Base-by-base conservation (phyloP, 2,888 invertebrate genomes). In the Sphinx pinastri region DNA sequence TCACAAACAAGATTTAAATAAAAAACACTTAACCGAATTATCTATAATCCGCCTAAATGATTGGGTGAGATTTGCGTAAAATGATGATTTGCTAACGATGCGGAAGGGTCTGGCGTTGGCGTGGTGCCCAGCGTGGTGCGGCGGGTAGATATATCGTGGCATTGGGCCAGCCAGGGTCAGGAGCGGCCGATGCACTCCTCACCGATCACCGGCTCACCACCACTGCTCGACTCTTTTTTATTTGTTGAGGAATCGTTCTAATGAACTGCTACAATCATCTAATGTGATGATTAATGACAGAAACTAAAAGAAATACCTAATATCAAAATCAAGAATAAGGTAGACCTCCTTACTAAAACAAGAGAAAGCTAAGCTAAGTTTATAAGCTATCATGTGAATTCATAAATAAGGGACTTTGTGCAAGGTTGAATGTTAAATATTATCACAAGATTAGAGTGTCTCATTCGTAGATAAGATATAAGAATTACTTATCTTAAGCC, bases 111-210 rank as follows among this genome's bases (percentile, higher is more conserved):
- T 72, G 79, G 77, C 76, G 75, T 88, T 92, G 93, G 93, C 92
- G 76, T 75, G 59, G 68, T 91, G 93, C 92, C 91, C 85, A 81
- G 77, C 81, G 82, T 75, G 73, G 58, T 74, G 73, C 78, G 77
- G 81, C 59, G 82, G 81, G 63, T 19, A 63, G 84, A 88, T 87
- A 84, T 82, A 87, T 83, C 84, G 91, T 93, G 93, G 93, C 93
- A 93, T 92, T 92, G 93, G 89, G 90, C 93, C 92, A 92, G 92
- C 90, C 93, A 93, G 89, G 93, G 93, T 94, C 93, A 93, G 89
- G 93, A 92, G 92, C 93, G 93, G 90, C 71, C 93, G 88, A 91
- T 92, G 93, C 90, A 85, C 93, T 81, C 89, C 73, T 51, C 79
- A 76, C 78, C 85, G 54, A 13, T 49, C 63, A 63, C 6, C 47